These are phyloP conservation scores for Trimorus sp. DNA, from an alignment of 2,888 invertebrate species.

Conservation along the genomic window DNA sequence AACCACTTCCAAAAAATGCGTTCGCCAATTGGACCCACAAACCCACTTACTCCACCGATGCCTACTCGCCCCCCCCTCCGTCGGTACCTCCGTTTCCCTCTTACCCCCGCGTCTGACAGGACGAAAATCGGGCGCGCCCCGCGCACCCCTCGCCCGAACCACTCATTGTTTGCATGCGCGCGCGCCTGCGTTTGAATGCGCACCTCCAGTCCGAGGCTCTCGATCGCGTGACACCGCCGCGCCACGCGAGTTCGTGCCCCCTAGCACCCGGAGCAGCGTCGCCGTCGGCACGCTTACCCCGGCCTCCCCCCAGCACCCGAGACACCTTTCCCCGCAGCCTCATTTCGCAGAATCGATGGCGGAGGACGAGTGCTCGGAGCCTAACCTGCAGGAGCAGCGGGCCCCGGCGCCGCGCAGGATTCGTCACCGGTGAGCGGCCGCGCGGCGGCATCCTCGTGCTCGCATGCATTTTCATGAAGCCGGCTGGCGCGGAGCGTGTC, in stretches of 20 bases:
- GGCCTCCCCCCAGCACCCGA: background rate
- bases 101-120: no score
- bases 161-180: background rate
- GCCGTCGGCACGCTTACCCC: background rate
- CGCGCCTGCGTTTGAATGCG: constrained; percentile 36
- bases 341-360: constrained; percentile 70
- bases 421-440: constrained; percentile 79
- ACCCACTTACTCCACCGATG: no score
- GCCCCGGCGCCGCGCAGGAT: constrained; percentile 77
- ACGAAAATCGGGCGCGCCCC: no score
- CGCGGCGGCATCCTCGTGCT: background rate
- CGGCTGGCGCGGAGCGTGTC: constrained; percentile 3
- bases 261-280: background rate
- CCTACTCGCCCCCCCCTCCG: no score
- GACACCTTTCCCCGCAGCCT: background rate
- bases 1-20: no score
- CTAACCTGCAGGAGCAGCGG: constrained; percentile 78
- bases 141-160: no score
- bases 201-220: background rate
- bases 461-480: constrained; percentile 37
- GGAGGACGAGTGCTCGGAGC: constrained; percentile 74
- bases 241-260: background rate
- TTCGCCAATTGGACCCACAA: no score
- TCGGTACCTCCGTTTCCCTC: no score
- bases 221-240: constrained; percentile 27